Percentiles rank a stretch among this genome's conserved stretches.
phyloP scores from a whole-genome alignment of 2,888 invertebrate species.

The Trilocha varians region DNA sequence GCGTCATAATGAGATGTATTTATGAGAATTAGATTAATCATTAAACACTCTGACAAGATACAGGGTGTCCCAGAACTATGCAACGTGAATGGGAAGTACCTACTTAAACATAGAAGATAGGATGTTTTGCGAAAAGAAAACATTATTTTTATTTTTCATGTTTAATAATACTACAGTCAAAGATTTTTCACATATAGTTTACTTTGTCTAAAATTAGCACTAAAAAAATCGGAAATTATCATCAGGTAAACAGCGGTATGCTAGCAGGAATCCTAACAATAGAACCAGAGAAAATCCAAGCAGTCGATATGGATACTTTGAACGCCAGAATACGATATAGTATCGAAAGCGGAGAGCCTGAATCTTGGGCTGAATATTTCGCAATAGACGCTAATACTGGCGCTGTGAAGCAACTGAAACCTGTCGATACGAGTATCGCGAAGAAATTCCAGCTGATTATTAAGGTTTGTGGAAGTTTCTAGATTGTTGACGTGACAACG shows the following conservation, averaged over 20 bases:
- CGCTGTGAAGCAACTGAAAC: conserved; percentile 83
- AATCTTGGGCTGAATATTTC: conserved; percentile 85
- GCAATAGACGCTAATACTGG: conserved; percentile 86
- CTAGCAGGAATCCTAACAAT: conserved; percentile 87
- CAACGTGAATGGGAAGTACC: no score
- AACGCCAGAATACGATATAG: conserved; percentile 87
- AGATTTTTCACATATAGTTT: no score
- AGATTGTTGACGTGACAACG: no score
- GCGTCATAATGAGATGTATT: no score
- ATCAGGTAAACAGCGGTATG: conserved; percentile 84
- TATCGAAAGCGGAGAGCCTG: conserved; percentile 86
- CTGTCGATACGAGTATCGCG: conserved; percentile 85
- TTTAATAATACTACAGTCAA: no score
- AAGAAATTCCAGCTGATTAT: conserved; percentile 87
- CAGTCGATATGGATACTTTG: conserved; percentile 91
- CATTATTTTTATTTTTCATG: no score
- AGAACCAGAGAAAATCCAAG: conserved; percentile 90
- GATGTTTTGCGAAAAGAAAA: no score
- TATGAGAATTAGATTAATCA: no score
- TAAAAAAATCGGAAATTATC: neutral
- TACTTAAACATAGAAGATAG: no score
- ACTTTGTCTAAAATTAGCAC: no score
- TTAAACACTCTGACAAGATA: no score
- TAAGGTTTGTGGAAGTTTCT: conserved; percentile 65
- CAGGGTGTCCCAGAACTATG: no score